Base-by-base conservation (phyloP, 2,113 vertebrate genomes). In the Monopterus albus region DNA sequence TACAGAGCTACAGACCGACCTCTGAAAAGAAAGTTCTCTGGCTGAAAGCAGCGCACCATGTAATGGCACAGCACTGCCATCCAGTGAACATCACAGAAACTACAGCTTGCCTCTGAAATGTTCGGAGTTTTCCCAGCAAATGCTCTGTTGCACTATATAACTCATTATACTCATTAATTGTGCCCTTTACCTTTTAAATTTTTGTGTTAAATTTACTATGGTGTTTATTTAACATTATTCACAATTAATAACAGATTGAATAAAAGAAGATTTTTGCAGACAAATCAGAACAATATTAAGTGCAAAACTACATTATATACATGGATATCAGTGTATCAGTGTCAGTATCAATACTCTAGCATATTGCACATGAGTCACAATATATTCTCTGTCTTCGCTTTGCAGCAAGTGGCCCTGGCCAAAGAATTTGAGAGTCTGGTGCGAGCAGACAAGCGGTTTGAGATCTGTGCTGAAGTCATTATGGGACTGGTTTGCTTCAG, bases 401-500 rank as follows among this genome's bases (percentile, higher is more conserved):
- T 72, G 52, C 82, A 99, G 98, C 97, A 99, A 0, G 87, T 98
- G 61, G 69, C 6, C n/a, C 87, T 99, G 76, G 93, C 98, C 0
- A 96, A 94, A 46, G 94, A 96, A 2, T 98, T 99, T 87, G 94
- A 98, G 85, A 75, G 86, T 12, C 75, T 96, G n/a, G 94, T 98
- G 20, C 89, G 75, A 72, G 92, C 91, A 38, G 97, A 99, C 62
- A 87, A 94, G 33, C 93, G 95, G 59, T 99, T 98, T 88, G 97
- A 99, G 89, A 92, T 98, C 87, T 95, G 95, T 36, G 92, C 94
- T 0, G 92, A 96, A 21, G 98, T 99, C 52, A 77, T 95, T 28
- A 40, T 99, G 91, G 97, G 97, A 39, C 91, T 99, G 18, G 96
- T 99, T 61, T 99, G 98, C 79, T 99, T 99, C 81, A 94, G 96